Conservation (phyloP, 2,797 vertebrate species). For the Aulostomus chinensis region DNA sequence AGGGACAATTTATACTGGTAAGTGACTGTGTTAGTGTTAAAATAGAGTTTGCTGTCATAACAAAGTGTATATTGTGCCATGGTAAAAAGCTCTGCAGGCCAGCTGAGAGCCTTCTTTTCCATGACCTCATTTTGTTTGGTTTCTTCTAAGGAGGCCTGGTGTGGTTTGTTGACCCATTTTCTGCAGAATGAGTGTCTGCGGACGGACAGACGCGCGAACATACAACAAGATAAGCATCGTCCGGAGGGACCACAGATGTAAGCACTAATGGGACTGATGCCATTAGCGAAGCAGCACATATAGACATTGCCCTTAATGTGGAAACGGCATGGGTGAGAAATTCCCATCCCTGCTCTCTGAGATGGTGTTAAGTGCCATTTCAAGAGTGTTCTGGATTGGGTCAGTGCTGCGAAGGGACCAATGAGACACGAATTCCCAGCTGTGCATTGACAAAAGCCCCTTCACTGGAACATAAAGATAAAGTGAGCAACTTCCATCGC, state of each 20-base stretch:
- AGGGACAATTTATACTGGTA: constrained; percentile 40
- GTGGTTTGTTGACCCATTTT: constrained; percentile 72
- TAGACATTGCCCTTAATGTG: constrained; percentile 53
- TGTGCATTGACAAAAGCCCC: neutral
- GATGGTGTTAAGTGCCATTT: constrained; percentile 36
- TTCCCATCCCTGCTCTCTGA: constrained; percentile 14
- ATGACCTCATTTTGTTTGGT: constrained; percentile 77
- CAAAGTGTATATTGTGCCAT: constrained; percentile 71
- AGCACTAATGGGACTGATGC: constrained; percentile 47
- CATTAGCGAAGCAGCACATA: constrained; percentile 52
- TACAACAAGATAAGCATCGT: constrained; percentile 29
- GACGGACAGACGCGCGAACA: constrained; percentile 36
- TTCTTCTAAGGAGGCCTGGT: constrained; percentile 56
- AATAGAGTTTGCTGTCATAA: constrained; percentile 66
- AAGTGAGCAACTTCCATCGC: too few relatives aligned
- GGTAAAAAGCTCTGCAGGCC: constrained; percentile 70
- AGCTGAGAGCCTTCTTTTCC: constrained; percentile 70
- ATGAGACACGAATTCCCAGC: constrained; percentile 12
- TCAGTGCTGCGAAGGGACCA: constrained; percentile 17
- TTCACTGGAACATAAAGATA: constrained; percentile 10
- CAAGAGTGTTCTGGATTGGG: constrained; percentile 14
- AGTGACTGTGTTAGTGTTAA: constrained; percentile 60
- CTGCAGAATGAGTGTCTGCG: constrained; percentile 8
- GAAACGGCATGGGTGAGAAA: constrained; percentile 35
- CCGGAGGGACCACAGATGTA: constrained; percentile 43